Conservation (phyloP, 2,797 vertebrate genomes). For the Scolopax bukidnonensis region DNA sequence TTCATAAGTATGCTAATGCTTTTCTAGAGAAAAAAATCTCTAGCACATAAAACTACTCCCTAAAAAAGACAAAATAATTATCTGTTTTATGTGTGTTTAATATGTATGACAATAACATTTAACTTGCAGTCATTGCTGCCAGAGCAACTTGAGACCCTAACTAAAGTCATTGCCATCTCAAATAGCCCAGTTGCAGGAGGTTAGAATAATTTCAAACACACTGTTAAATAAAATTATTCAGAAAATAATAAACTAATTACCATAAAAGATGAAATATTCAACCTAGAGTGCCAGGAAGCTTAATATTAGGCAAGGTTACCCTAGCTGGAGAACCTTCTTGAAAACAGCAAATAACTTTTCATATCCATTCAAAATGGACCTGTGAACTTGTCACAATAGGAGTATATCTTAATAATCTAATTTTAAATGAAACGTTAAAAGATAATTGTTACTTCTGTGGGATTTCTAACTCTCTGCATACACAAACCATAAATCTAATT, state of each 20-base stretch:
- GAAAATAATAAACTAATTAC: slow-evolving; percentile 14
- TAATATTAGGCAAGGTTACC: neutral
- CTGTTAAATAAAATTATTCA: neutral
- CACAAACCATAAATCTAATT: slow-evolving; percentile 23
- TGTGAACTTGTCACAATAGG: neutral
- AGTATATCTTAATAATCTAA: slow-evolving; percentile 8
- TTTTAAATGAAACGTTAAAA: slow-evolving; percentile 24
- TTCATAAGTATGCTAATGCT: neutral
- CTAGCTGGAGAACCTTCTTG: neutral
- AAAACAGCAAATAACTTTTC: neutral
- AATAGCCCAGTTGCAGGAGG: neutral
- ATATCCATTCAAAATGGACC: neutral
- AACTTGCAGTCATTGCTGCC: neutral
- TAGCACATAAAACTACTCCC: neutral
- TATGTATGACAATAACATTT: slow-evolving; percentile 6
- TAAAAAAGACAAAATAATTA: neutral
- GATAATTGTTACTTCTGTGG: slow-evolving; percentile 13
- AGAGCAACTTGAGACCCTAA: neutral
- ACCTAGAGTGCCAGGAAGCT: neutral
- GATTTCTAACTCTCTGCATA: neutral
- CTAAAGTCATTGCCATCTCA: neutral
- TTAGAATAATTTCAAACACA: neutral
- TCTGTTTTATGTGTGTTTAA: neutral
- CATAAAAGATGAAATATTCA: neutral
- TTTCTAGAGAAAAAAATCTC: neutral